Base-by-base conservation (phyloP, 2,888 invertebrate genomes). In the Epistrophe grossulariae region DNA sequence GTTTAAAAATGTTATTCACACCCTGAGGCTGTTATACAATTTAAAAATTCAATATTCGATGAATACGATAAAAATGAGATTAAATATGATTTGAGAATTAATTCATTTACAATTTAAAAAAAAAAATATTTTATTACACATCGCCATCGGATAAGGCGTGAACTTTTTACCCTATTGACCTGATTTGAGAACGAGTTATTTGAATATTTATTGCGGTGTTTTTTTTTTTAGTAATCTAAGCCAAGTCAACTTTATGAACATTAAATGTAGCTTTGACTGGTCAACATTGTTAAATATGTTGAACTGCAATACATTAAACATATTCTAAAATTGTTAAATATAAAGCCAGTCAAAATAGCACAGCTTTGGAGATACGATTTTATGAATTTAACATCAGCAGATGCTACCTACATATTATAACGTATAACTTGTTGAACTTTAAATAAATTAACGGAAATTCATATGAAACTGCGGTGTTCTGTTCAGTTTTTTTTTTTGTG, bases 391-490 rank as follows among this genome's bases (percentile, higher is more conserved):
- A 38, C 38, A 38, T 35, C 35, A 35, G 10, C 31, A 31, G 31
- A 31, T 31, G 31, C 7, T 31, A 31, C 9, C 7, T 31, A 31
- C 4, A 6, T 31, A 4, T 0, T 35, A 38, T 3, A 38, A 0
- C 10, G 38, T 38, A 38, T 38, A 38, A 6, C 38, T 38, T 4
- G 2, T 11, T 38, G 38, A 38, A 38, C 2, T 38, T 11, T 38
- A 3, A 79, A 72, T 79, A 72, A 72, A 72, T 72, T 17, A 52
- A 19, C 52, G 2, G 19, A 17, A 31, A 4, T 6, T 6, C 0
- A 31, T 6, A 4, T 31, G 4, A 0, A 2, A 5, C 31, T 31
- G 7, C 5, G 31, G 31, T 0, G 31, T 31, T 31, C 24, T 24
- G 24, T 31, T 31, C 4, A n/a, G n/a, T n/a, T 31, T 31, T 31